These are phyloP conservation scores for Matsumyia berberina DNA, from an alignment of 2,888 invertebrate genomes.

Conservation along the genomic window DNA sequence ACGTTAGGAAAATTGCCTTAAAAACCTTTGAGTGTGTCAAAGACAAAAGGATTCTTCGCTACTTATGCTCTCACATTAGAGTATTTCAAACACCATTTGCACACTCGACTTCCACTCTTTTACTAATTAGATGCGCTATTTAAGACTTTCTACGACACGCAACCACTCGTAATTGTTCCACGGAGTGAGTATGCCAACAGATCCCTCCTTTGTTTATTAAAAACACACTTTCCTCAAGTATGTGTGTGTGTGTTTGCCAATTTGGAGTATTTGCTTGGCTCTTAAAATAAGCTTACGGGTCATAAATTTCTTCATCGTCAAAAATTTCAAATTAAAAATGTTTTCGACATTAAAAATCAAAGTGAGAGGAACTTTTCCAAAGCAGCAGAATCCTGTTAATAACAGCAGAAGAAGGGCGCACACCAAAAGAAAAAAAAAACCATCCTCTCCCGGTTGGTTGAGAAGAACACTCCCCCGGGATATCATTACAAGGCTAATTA, in stretches of 20 bases:
- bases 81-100: background rate
- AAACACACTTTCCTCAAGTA: constrained; percentile 42
- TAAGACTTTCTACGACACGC: background rate
- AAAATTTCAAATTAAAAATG: constrained; percentile 69
- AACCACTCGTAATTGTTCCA: constrained; percentile 9
- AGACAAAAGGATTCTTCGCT: background rate
- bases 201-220: constrained; percentile 34
- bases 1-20: too few relatives aligned
- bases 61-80: background rate
- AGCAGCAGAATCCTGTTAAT: constrained; percentile 50
- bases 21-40: background rate
- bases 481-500: constrained; percentile 73
- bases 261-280: constrained; percentile 65
- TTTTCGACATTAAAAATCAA: constrained; percentile 54
- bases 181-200: constrained; percentile 39
- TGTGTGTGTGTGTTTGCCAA: constrained; percentile 41
- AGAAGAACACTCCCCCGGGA: constrained; percentile 58
- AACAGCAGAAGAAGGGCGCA: constrained; percentile 18
- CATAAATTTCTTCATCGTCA: constrained; percentile 67
- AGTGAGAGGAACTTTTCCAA: constrained; percentile 23
- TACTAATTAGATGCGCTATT: background rate
- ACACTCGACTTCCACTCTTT: background rate
- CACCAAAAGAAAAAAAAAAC: constrained; percentile 6
- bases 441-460: background rate
- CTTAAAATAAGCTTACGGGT: constrained; percentile 74